Percentiles rank a stretch among this genome's conserved stretches.
Evolutionary conservation across 37 sponge, comb jelly and placozoan species (phyloP).

Genomic region (Corticium candelabrum): DNA sequence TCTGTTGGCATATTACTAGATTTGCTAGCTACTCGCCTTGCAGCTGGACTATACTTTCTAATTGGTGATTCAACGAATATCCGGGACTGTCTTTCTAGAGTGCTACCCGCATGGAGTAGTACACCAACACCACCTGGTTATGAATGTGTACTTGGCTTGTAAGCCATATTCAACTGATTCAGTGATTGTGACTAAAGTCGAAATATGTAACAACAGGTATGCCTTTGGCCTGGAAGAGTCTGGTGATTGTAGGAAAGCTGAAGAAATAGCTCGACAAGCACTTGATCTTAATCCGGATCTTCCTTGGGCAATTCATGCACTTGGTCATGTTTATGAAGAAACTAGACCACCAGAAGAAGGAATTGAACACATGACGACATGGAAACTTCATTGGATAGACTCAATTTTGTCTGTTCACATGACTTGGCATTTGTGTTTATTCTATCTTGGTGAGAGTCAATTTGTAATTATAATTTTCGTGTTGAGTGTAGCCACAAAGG

Average conservation of each 20-base stretch:
- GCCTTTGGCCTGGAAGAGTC: slow-evolving; percentile 37
- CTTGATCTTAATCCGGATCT: slow-evolving; percentile 11
- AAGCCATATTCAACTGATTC: no score
- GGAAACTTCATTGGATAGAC: slow-evolving; percentile 36
- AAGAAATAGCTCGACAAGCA: not conserved
- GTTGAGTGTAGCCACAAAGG: no score
- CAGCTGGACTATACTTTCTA: not conserved
- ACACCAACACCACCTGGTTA: not conserved
- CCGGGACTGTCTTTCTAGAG: not conserved
- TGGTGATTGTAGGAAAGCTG: slow-evolving; percentile 3
- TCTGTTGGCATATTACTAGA: no score
- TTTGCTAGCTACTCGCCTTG: not conserved
- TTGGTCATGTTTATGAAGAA: slow-evolving; percentile 68
- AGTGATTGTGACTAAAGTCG: no score
- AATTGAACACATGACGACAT: slow-evolving; percentile 44
- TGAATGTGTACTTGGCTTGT: not conserved
- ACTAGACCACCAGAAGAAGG: slow-evolving; percentile 28
- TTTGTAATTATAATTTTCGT: no score
- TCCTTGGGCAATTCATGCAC: slow-evolving; percentile 10
- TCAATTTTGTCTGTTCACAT: slow-evolving; percentile 39
- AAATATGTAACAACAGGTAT: slow-evolving; percentile 14
- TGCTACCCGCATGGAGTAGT: not conserved
- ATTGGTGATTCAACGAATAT: not conserved
- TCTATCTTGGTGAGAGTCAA: slow-evolving; percentile 49
- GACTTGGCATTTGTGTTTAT: slow-evolving; percentile 63